These are phyloP conservation scores for Caenorhabditis virilis DNA, from an alignment of 2,888 invertebrate species.

Conservation along the genomic window DNA sequence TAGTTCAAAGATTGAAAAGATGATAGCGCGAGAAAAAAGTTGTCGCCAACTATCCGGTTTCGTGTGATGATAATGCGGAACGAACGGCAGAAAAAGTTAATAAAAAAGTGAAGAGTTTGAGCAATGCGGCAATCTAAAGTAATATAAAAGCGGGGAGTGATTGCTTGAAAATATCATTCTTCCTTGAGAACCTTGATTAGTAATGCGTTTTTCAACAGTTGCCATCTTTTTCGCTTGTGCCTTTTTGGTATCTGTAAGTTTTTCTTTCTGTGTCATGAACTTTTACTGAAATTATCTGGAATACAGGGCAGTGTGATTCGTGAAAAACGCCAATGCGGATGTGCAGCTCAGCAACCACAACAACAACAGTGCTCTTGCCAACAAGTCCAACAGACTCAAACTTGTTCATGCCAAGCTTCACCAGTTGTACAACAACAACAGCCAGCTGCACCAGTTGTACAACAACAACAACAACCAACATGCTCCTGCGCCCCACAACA, in stretches of 20 bases:
- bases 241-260: conserved; percentile 26
- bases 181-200: no score
- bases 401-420: conserved; percentile 48
- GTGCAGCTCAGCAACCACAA: conserved; percentile 35
- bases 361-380: conserved; percentile 44
- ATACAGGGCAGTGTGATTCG: conserved; percentile 48
- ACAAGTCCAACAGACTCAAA: conserved; percentile 37
- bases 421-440: conserved; percentile 37
- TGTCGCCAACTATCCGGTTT: no score
- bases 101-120: no score
- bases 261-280: no score
- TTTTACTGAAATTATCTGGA: background rate
- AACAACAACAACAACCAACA: conserved; percentile 30
- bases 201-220: conserved; percentile 35
- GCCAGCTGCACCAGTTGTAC: conserved; percentile 21
- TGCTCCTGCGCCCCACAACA: conserved; percentile 47
- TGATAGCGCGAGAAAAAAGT: no score
- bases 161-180: no score
- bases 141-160: no score
- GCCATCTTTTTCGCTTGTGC: conserved; percentile 29
- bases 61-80: no score
- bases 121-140: no score
- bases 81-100: no score
- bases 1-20: no score
- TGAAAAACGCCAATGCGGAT: conserved; percentile 54